Percentiles rank a stretch among this genome's conserved stretches.
These are phyloP conservation scores for Scomber scombrus DNA, from an alignment of 2,113 vertebrate species.

Conservation along the genomic window DNA sequence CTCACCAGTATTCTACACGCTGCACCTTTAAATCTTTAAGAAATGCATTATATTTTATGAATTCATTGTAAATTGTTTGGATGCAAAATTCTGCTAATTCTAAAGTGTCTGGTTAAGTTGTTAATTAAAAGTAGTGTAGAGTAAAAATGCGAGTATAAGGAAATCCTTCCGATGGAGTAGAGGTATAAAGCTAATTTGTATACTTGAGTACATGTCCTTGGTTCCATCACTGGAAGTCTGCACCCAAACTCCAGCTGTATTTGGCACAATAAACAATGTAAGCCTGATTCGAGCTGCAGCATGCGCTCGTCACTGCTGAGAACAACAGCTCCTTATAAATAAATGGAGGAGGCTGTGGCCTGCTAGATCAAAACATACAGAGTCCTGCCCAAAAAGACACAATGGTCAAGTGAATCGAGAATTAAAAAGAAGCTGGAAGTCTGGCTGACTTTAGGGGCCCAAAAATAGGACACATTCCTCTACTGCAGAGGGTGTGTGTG, in stretches of 20 bases:
- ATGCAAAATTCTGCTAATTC: not conserved
- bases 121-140: not conserved
- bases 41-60: not conserved
- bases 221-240: not conserved
- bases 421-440: slow-evolving; percentile 51
- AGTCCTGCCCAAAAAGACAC: slow-evolving; percentile 22
- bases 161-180: too few species aligned
- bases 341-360: slow-evolving; percentile 35
- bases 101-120: not conserved
- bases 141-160: not conserved
- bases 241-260: not conserved
- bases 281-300: not conserved
- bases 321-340: slow-evolving; percentile 39
- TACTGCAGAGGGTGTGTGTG: slow-evolving; percentile 58
- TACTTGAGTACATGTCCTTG: not conserved
- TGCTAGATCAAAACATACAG: slow-evolving; percentile 48
- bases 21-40: not conserved
- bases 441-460: slow-evolving; percentile 66
- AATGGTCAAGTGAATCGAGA: slow-evolving; percentile 64
- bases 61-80: not conserved
- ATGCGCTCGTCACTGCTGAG: slow-evolving; percentile 11
- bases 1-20: too few species aligned
- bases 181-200: too few species aligned
- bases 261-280: slow-evolving; percentile 20
- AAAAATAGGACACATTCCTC: slow-evolving; percentile 77